Base-by-base conservation (phyloP, 2,113 vertebrate species). In the Tragelaphus buxtoni region DNA sequence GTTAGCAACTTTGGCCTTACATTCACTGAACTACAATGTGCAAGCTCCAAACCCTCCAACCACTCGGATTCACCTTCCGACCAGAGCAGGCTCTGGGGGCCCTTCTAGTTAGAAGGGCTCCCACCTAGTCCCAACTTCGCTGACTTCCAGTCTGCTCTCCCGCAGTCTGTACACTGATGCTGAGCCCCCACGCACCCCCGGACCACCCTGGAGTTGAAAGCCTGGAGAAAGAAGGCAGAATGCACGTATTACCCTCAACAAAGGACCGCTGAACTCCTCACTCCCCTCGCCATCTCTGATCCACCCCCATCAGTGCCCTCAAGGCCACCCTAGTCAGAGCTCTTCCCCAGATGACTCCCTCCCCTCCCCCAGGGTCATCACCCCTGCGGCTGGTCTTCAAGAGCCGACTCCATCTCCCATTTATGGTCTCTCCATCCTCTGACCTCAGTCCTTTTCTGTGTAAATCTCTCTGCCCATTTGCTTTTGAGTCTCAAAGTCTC, bases 381-480 rank as follows among this genome's bases (percentile, higher is more conserved):
- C 18, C 20, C 49, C 35, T 35, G 4, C 39, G 4, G 2, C 14
- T 53, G 20, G 9, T 53, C 55, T 84, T n/a, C 87, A 14, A 74
- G n/a, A 60, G 81, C 35, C 53, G 32, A 56, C 17, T 82, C 47
- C 1, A 0, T 76, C 16, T 55, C 35, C n/a, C 45, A 2, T 18
- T 24, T 28, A 51, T 20, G 53, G 12, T 39, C 28, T 58, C 16
- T 60, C 24, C 8, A 1, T 22, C 55, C 14, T 35, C 61, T 47
- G 24, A 26, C 9, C n/a, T 79, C 30, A 4, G 69, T 39, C 51
- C 32, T 39, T 14, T 45, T 47, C 20, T 47, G 14, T 51, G 56
- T 77, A 83, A 65, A 63, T 65, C 58, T 63, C 58, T 60, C 56
- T 82, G 82, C 47, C 49, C 79, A 32, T 56, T 89, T 89, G 28